Evolutionary conservation across 1,140 invertebrate species (phyloP).

Genomic region (Rhysida immarginata): DNA sequence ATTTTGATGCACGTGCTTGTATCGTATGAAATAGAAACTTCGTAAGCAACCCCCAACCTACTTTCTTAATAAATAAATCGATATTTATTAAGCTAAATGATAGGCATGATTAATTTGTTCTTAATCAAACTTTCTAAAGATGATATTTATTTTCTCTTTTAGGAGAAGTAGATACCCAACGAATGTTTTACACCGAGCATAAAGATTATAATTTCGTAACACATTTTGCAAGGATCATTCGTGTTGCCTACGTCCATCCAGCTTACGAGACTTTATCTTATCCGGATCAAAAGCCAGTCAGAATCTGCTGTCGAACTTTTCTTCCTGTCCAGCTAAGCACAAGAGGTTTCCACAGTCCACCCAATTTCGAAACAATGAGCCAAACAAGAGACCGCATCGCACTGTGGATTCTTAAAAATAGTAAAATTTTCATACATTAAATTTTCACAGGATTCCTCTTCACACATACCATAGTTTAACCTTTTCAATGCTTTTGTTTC

Average conservation of each 20-base stretch:
- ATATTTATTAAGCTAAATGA: neutral
- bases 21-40: too few species aligned
- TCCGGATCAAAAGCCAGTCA: neutral
- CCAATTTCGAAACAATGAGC: conserved; percentile 4
- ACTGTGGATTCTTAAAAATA: conserved; percentile 2
- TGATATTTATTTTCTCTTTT: neutral
- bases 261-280: neutral
- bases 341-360: conserved; percentile 1
- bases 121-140: too few species aligned
- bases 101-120: too few species aligned
- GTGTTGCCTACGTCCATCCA: conserved; percentile 1
- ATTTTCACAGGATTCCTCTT: too few species aligned
- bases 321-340: conserved; percentile 2
- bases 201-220: neutral
- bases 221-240: neutral
- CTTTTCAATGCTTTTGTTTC: too few species aligned
- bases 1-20: too few species aligned
- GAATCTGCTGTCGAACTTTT: conserved; percentile 2
- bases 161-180: conserved; percentile 1
- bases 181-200: conserved; percentile 2
- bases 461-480: too few species aligned
- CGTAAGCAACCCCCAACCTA: too few species aligned
- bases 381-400: conserved; percentile 5
- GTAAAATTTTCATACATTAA: too few species aligned
- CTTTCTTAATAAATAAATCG: too few species aligned